These are phyloP conservation scores for Callitettix versicolor DNA, from an alignment of 1,140 invertebrate species.

Conservation along the genomic window DNA sequence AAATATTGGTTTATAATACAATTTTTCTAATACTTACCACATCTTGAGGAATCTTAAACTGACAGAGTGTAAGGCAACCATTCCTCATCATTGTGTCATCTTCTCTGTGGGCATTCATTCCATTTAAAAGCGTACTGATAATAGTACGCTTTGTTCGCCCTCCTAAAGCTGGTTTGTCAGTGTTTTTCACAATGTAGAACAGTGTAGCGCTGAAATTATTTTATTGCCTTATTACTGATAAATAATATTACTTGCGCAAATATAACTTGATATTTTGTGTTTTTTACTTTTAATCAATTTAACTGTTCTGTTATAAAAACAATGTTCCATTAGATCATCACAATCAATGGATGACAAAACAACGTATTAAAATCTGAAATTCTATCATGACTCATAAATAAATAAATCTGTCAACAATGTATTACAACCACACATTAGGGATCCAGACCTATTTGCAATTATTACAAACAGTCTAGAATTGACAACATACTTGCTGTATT, in stretches of 20 bases:
- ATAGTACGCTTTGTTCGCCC: conserved; percentile 62
- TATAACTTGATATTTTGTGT: not conserved
- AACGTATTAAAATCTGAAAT: too few relatives aligned
- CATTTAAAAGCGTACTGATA: conserved; percentile 68
- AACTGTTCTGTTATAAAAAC: too few relatives aligned
- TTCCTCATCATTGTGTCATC: conserved; percentile 92
- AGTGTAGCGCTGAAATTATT: conserved; percentile 67
- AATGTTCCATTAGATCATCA: too few relatives aligned
- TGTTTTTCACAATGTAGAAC: conserved; percentile 86
- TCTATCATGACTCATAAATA: too few relatives aligned
- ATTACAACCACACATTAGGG: too few relatives aligned
- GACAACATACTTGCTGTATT: too few relatives aligned
- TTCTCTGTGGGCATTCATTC: conserved; percentile 72
- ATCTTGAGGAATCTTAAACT: conserved; percentile 90
- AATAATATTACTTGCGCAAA: not conserved
- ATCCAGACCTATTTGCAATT: too few relatives aligned
- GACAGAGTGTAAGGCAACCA: conserved; percentile 86
- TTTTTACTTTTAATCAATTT: not conserved
- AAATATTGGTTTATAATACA: too few relatives aligned
- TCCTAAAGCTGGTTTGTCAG: conserved; percentile 51
- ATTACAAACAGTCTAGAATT: too few relatives aligned
- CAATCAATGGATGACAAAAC: too few relatives aligned
- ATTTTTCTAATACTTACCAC: conserved; percentile 73
- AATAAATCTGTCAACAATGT: too few relatives aligned
- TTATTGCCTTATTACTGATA: not conserved